Percentiles rank a stretch among this genome's conserved stretches.
Conservation (phyloP, 92 coral and sea anemone species). For the Montipora capitata region DNA sequence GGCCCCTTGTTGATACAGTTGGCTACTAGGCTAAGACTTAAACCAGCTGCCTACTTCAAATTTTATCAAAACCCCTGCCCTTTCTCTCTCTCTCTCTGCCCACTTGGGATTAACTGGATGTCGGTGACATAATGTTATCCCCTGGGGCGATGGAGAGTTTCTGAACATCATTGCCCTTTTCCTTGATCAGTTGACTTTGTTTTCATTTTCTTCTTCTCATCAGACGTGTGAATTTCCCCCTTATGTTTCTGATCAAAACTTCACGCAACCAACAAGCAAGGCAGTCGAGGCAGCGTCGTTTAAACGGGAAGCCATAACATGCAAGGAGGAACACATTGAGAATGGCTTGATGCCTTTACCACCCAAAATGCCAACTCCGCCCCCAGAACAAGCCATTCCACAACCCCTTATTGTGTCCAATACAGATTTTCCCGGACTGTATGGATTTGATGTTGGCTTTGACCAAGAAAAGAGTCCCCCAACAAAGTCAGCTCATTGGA, state of each 20-base stretch:
- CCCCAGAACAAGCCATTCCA: constrained; percentile 33
- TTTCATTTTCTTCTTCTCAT: background rate
- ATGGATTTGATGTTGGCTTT: constrained; percentile 77
- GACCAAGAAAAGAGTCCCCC: constrained; percentile 78
- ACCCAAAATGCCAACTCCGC: constrained; percentile 23
- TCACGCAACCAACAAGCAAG: background rate
- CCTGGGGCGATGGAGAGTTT: too few species aligned
- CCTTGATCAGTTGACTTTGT: too few species aligned
- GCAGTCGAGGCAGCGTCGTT: background rate
- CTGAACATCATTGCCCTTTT: background rate
- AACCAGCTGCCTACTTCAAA: too few species aligned
- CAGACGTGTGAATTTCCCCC: background rate
- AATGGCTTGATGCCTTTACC: background rate
- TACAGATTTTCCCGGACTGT: constrained; percentile 84
- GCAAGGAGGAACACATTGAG: constrained; percentile 16
- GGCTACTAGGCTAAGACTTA: too few species aligned
- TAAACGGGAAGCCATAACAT: background rate
- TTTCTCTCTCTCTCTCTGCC: too few species aligned
- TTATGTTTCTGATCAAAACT: background rate
- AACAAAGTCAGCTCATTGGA: constrained; percentile 97
- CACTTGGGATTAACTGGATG: too few species aligned
- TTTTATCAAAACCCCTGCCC: too few species aligned
- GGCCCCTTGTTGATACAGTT: too few species aligned
- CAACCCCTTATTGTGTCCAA: constrained; percentile 63
- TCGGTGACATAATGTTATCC: too few species aligned